Evolutionary conservation across 2,888 invertebrate genomes (phyloP), one percentile per base, ranked within the genome.

Genomic region (Embidobia sp.): DNA sequence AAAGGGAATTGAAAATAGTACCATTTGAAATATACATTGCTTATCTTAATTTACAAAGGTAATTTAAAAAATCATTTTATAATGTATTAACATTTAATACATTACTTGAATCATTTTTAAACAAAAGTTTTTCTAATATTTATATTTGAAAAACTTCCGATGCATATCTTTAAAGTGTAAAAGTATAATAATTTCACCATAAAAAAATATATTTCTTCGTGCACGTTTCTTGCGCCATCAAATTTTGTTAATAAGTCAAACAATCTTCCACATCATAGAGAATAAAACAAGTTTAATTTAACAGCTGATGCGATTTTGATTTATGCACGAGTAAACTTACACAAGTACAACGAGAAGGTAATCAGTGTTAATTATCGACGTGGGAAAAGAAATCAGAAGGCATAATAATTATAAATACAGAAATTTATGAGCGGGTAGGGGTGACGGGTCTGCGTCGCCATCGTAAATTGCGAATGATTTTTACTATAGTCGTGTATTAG

Each of bases 401-500:
- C 19, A 55, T 35, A 49, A 73, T 18, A 35, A 72, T 57, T 61
- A 73, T 63, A 67, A 73, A 79, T 70, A 78, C 29, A 72, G 55
- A 67, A 72, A 46, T 37, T 48, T 76, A 72, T 48, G 72, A 72
- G 31, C 76, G 70, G 59, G 42, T 51, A 77, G 61, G 57, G 4
- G 46, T 75, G 69, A 63, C 70, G 73, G 61, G 76, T 27, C 66
- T 70, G 59, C 59, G 59, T 61, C 70, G 49, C 64, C 64, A 53
- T 66, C 70, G 44, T 57, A 42, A 29, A 72, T 67, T 70, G 53
- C 73, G 76, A 80, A 82, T 78, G 78, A 84, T 84, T 84, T 83
- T 83, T 83, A 85, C 83, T 80, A 81, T 81, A 77, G 82, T 78
- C 82, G 79, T 79, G 66, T 80, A 81, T 84, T 85, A 83, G 83